Evolutionary conservation across 2,797 vertebrate genomes (phyloP).

Genomic region (Chiloscyllium punctatum): DNA sequence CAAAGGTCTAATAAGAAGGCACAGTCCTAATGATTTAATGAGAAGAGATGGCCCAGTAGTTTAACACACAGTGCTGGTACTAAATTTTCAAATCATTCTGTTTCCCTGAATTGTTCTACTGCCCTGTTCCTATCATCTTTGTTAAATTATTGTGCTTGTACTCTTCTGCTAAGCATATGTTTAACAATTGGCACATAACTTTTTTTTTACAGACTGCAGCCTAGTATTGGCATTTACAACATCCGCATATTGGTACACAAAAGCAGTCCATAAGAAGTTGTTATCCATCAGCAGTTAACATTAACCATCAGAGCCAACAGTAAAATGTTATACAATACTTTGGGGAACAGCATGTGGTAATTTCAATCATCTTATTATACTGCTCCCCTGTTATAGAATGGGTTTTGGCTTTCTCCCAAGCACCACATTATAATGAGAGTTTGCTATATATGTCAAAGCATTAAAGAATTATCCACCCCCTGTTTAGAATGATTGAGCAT

Average conservation of each 20-base stretch:
- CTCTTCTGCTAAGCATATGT: constrained; percentile 34
- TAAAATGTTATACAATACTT: constrained; percentile 38
- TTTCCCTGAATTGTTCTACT: background rate
- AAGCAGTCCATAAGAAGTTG: constrained; percentile 33
- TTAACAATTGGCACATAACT: constrained; percentile 22
- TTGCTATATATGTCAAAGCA: constrained; percentile 31
- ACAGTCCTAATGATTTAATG: constrained; percentile 16
- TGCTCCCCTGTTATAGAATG: constrained; percentile 32
- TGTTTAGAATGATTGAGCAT: constrained; percentile 15
- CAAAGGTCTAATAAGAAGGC: background rate
- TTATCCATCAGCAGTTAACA: constrained; percentile 36
- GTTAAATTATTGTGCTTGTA: constrained; percentile 4
- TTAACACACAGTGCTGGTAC: constrained; percentile 8
- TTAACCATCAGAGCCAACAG: constrained; percentile 36
- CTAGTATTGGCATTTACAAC: constrained; percentile 36
- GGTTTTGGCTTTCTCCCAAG: constrained; percentile 34
- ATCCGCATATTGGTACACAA: constrained; percentile 28
- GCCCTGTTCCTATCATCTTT: background rate
- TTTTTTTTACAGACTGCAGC: constrained; percentile 26
- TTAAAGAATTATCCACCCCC: constrained; percentile 21
- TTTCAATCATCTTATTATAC: constrained; percentile 30
- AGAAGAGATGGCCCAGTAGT: constrained; percentile 21
- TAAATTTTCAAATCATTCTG: background rate
- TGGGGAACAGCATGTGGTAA: constrained; percentile 37
- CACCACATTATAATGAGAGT: constrained; percentile 32